These are phyloP conservation scores for Mystacornis crossleyi DNA, from an alignment of 2,113 vertebrate genomes.

Conservation along the genomic window DNA sequence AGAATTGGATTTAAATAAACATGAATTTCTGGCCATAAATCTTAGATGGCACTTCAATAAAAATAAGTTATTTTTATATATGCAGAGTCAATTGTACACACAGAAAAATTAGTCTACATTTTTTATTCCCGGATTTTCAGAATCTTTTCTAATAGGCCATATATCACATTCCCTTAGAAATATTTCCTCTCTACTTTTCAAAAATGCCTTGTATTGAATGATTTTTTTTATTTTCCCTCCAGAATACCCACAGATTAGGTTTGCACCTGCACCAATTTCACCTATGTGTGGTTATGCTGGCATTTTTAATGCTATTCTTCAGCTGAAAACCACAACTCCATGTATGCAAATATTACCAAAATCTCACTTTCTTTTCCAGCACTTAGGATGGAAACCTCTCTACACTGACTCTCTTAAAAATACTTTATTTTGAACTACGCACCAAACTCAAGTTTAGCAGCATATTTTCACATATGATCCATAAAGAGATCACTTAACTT, in stretches of 20 bases:
- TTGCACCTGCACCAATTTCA: background rate
- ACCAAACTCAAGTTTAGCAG: background rate
- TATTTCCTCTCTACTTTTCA: background rate
- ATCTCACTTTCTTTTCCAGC: background rate
- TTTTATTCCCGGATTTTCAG: background rate
- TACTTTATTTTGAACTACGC: background rate
- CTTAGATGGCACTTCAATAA: background rate
- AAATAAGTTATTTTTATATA: background rate
- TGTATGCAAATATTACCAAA: background rate
- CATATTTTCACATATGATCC: background rate
- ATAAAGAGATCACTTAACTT: background rate
- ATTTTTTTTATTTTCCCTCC: background rate
- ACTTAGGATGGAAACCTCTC: background rate
- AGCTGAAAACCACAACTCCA: background rate
- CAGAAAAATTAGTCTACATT: background rate
- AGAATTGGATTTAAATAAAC: background rate
- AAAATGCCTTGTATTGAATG: background rate
- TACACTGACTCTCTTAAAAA: background rate
- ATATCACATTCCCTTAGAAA: constrained; percentile 8
- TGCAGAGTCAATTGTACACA: background rate
- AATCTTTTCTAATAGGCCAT: background rate
- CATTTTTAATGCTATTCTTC: background rate
- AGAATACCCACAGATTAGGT: background rate
- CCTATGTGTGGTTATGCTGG: background rate
- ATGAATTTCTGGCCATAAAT: background rate